Percentiles rank a stretch among this genome's conserved stretches.
These are phyloP conservation scores for Centroberyx gerrardi DNA, from an alignment of 2,797 vertebrate species.

Conservation along the genomic window DNA sequence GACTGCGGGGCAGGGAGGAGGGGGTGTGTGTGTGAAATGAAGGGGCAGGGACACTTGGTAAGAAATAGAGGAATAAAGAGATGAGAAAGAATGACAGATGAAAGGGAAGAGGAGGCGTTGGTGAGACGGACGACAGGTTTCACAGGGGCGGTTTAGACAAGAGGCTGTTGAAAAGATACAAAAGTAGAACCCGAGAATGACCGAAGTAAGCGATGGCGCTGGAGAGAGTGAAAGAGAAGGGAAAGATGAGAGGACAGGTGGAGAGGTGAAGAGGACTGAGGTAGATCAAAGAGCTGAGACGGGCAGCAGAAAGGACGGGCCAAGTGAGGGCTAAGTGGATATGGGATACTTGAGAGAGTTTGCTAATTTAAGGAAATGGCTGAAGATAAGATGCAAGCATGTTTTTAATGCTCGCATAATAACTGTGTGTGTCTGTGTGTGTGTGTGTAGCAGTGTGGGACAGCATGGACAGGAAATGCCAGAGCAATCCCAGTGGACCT, in stretches of 20 bases:
- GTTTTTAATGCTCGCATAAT: slow-evolving; percentile 53
- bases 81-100: slow-evolving; percentile 41
- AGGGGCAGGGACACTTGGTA: slow-evolving; percentile 34
- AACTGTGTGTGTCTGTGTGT: slow-evolving; percentile 49
- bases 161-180: slow-evolving; percentile 25
- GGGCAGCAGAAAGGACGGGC: slow-evolving; percentile 12
- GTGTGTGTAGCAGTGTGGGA: slow-evolving; percentile 60
- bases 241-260: slow-evolving; percentile 50
- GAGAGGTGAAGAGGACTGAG: slow-evolving; percentile 31
- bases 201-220: background rate
- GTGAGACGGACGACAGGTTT: slow-evolving; percentile 19
- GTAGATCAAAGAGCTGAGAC: slow-evolving; percentile 42
- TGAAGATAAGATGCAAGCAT: slow-evolving; percentile 68
- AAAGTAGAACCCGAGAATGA: slow-evolving; percentile 11
- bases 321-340: slow-evolving; percentile 44
- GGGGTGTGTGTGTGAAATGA: slow-evolving; percentile 32
- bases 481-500: slow-evolving; percentile 75
- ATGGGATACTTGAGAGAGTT: slow-evolving; percentile 53
- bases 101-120: slow-evolving; percentile 16
- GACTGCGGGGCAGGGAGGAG: slow-evolving; percentile 52
- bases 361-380: slow-evolving; percentile 58
- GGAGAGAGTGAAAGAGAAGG: background rate
- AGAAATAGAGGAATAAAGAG: slow-evolving; percentile 45
- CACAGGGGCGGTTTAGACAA: slow-evolving; percentile 9
- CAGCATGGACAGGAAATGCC: slow-evolving; percentile 85